Evolutionary conservation across 2,797 vertebrate genomes (phyloP).

Genomic region (Gadopsis marmoratus): DNA sequence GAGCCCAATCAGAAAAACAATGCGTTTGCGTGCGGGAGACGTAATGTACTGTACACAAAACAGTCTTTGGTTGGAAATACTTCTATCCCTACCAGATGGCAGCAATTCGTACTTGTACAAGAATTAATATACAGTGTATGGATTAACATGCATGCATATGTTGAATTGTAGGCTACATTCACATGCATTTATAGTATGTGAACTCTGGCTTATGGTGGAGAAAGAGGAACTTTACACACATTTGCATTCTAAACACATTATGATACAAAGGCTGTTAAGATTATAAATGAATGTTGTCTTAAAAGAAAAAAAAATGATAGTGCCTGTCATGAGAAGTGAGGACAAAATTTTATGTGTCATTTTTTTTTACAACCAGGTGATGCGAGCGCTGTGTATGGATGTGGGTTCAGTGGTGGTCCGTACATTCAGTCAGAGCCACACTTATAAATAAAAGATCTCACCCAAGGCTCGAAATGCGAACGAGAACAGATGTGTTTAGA

Average conservation of each 20-base stretch:
- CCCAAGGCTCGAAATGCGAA: constrained; percentile 29
- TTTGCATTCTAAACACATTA: background rate
- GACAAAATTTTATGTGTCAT: background rate
- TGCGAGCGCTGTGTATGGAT: background rate
- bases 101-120: background rate
- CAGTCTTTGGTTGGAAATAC: constrained; percentile 3
- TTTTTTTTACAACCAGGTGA: background rate
- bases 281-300: background rate
- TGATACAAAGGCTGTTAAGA: background rate
- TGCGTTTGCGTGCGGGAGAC: constrained; percentile 11
- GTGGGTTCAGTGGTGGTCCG: constrained; percentile 35
- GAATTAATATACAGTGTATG: background rate
- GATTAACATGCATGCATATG: background rate
- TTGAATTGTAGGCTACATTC: background rate
- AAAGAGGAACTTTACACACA: constrained; percentile 3
- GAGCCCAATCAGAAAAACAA: constrained; percentile 51
- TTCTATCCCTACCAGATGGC: background rate
- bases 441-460: constrained; percentile 69
- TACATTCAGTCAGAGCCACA: constrained; percentile 41
- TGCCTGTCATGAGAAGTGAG: background rate
- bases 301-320: background rate
- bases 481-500: constrained; percentile 46
- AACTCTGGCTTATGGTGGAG: background rate
- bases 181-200: background rate
- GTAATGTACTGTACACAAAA: constrained; percentile 3